Conservation (phyloP, 2,888 invertebrate genomes). For the Cheilosia impressa region DNA sequence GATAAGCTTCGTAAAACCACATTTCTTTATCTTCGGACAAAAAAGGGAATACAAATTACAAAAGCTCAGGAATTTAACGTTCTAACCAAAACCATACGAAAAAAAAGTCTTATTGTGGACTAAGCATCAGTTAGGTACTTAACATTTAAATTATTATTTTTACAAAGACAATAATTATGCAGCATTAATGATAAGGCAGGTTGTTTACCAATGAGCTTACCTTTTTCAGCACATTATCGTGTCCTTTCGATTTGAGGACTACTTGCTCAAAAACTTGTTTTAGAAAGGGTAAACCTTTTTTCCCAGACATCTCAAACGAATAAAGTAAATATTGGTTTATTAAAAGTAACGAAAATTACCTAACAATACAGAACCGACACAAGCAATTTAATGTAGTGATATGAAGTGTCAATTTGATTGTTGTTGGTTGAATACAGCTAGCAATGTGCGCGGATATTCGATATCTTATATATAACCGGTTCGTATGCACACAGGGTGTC, state of each 20-base stretch:
- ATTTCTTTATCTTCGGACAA: too few species aligned
- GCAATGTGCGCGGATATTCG: too few species aligned
- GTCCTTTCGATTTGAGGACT: slow-evolving; percentile 80
- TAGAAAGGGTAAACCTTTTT: slow-evolving; percentile 82
- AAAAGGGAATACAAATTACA: too few species aligned
- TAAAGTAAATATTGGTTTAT: background rate
- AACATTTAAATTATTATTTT: background rate
- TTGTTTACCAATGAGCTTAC: slow-evolving; percentile 78
- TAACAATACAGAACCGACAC: background rate
- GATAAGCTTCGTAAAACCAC: too few species aligned
- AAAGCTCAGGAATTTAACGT: fast-evolving
- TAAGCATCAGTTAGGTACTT: too few species aligned
- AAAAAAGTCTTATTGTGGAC: background rate
- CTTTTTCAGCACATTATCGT: slow-evolving; percentile 84
- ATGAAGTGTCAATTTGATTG: too few species aligned
- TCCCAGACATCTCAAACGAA: slow-evolving; percentile 74
- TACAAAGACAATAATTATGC: background rate
- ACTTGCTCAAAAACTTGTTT: slow-evolving; percentile 81
- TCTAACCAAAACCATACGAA: too few species aligned
- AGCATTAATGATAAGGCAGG: too few species aligned
- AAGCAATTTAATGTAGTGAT: background rate
- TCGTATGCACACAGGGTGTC: too few species aligned
- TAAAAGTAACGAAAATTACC: background rate
- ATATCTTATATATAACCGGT: too few species aligned
- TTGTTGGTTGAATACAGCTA: too few species aligned